phyloP scores from a whole-genome alignment of 2,113 vertebrate genomes.

The Amphilophus citrinellus region DNA sequence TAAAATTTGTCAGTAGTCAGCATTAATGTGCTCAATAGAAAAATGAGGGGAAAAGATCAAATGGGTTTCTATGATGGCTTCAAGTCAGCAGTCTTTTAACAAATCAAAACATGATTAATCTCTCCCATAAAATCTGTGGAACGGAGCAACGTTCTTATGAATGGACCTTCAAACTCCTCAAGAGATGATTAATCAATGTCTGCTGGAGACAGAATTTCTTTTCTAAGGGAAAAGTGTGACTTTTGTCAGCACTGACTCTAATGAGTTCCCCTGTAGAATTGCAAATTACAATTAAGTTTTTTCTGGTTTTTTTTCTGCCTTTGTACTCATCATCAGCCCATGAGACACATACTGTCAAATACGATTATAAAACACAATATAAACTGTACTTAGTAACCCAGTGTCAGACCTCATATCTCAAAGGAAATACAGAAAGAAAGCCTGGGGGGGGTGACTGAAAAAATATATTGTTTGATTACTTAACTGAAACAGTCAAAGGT shows the following conservation, averaged over 20 bases:
- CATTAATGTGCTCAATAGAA: constrained; percentile 40
- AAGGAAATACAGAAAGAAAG: not conserved
- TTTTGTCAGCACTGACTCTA: constrained; percentile 53
- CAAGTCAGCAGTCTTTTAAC: constrained; percentile 69
- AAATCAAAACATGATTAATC: constrained; percentile 77
- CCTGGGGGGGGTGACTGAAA: not conserved
- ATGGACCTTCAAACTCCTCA: constrained; percentile 64
- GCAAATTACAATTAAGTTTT: constrained; percentile 23
- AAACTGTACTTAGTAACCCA: not conserved
- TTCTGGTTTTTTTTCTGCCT: not conserved
- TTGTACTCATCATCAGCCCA: constrained; percentile 28
- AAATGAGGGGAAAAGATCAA: constrained; percentile 38
- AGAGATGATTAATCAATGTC: constrained; percentile 71
- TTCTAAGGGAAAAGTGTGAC: constrained; percentile 24
- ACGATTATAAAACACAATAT: not conserved
- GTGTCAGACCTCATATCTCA: constrained; percentile 16
- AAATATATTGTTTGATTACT: not conserved
- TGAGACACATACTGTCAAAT: constrained; percentile 31
- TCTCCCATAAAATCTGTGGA: constrained; percentile 52
- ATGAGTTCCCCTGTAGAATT: constrained; percentile 35
- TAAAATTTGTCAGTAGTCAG: constrained; percentile 47
- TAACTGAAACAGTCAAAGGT: not conserved
- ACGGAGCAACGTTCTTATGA: constrained; percentile 54
- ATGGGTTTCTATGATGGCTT: constrained; percentile 65
- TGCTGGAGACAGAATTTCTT: constrained; percentile 17